These are phyloP conservation scores for Cotesia congregata DNA, from an alignment of 2,888 invertebrate species.

Conservation along the genomic window DNA sequence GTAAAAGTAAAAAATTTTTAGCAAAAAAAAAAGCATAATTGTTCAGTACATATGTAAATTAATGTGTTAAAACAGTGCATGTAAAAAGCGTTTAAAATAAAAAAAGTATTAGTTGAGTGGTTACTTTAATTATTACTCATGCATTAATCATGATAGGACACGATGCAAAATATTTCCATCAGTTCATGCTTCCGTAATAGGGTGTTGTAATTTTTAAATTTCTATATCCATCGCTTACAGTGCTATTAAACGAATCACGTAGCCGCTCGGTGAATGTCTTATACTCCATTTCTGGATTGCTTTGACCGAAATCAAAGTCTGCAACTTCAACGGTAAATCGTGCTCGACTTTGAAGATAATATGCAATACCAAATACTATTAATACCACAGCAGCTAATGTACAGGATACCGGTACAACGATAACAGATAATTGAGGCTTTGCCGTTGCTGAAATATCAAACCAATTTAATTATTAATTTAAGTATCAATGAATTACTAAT, in stretches of 20 bases:
- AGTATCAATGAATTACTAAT: background rate
- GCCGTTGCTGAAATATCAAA: slow-evolving; percentile 74
- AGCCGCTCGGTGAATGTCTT: slow-evolving; percentile 89
- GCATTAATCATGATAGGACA: background rate
- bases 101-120: background rate
- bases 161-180: slow-evolving; percentile 33
- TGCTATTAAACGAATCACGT: slow-evolving; percentile 81
- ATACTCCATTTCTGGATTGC: slow-evolving; percentile 85
- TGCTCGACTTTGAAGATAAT: slow-evolving; percentile 85
- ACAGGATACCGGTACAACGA: slow-evolving; percentile 88
- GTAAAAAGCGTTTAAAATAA: background rate
- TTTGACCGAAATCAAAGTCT: slow-evolving; percentile 90
- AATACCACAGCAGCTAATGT: slow-evolving; percentile 85
- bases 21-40: background rate
- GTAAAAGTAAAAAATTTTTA: background rate
- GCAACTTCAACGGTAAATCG: slow-evolving; percentile 89
- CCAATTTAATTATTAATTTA: slow-evolving; percentile 13
- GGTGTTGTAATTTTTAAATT: slow-evolving; percentile 59
- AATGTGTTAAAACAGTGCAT: background rate
- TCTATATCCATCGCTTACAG: slow-evolving; percentile 69
- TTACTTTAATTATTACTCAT: slow-evolving; percentile 5
- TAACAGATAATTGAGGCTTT: slow-evolving; percentile 88
- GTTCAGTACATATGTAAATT: background rate
- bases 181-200: slow-evolving; percentile 68
- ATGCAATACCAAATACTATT: slow-evolving; percentile 89